Conservation (phyloP, 35 echinoderm and acorn worm genomes). For the Amphiura filiformis region DNA sequence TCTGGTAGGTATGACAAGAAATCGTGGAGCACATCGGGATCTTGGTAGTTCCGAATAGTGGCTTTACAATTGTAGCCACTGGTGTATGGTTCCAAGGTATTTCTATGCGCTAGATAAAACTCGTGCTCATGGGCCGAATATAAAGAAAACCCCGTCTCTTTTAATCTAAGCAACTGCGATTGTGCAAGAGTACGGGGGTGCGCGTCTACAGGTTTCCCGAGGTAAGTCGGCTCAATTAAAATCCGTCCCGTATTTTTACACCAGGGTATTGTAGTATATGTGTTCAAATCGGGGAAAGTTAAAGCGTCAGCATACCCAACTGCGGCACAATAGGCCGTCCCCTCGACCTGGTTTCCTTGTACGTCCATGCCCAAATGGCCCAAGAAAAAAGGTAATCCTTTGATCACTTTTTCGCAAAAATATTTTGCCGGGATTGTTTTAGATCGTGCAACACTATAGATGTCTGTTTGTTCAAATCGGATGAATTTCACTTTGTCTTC, state of each 20-base stretch:
- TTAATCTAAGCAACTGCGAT: constrained; percentile 41
- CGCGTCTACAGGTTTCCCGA: neutral
- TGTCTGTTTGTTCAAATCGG: constrained; percentile 75
- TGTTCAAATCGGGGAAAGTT: constrained; percentile 61
- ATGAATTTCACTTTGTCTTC: constrained; percentile 68
- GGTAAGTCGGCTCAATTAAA: constrained; percentile 15
- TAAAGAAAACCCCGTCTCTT: constrained; percentile 34
- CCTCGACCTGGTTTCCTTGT: constrained; percentile 7
- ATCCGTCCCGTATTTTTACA: constrained; percentile 50
- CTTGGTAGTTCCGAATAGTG: constrained; percentile 50
- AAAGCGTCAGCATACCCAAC: constrained; percentile 54
- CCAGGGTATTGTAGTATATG: constrained; percentile 65
- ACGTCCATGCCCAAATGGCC: constrained; percentile 61
- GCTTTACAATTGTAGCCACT: constrained; percentile 22
- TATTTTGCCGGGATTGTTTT: constrained; percentile 78
- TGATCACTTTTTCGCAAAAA: constrained; percentile 35
- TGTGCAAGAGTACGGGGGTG: constrained; percentile 56
- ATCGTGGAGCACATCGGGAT: constrained; percentile 44
- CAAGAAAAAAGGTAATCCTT: constrained; percentile 50
- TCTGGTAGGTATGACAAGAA: neutral
- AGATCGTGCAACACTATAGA: constrained; percentile 68
- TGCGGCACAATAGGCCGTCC: constrained; percentile 48
- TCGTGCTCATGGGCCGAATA: constrained; percentile 68
- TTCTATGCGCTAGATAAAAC: constrained; percentile 60
- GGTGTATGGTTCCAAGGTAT: constrained; percentile 44